These are phyloP conservation scores for Notoglanidium macrostoma DNA, from an alignment of 2,797 vertebrate species.

Conservation along the genomic window DNA sequence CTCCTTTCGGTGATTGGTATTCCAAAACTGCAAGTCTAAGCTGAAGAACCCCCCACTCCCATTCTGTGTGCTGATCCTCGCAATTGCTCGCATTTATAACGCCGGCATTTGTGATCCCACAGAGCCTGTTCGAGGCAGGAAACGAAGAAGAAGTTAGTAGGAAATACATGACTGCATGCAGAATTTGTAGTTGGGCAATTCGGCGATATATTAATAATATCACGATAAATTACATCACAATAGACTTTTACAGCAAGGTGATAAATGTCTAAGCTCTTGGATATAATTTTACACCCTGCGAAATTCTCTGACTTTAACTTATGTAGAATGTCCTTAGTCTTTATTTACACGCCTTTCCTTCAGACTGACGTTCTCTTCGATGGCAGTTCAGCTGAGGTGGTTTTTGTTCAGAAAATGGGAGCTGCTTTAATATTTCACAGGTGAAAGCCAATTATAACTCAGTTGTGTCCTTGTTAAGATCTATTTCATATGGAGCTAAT, in stretches of 20 bases:
- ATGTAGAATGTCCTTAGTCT: too few species aligned
- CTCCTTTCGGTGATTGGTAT: conserved; percentile 59
- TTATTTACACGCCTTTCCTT: background rate
- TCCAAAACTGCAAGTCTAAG: conserved; percentile 55
- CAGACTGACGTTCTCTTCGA: too few species aligned
- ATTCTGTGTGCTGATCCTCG: conserved; percentile 34
- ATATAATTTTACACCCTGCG: background rate
- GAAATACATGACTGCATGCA: background rate
- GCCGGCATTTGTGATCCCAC: conserved; percentile 45
- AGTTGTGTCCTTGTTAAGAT: too few species aligned
- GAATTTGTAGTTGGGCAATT: background rate
- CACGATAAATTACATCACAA: background rate
- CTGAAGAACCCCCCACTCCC: conserved; percentile 49
- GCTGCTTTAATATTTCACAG: too few species aligned
- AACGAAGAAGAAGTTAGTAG: background rate
- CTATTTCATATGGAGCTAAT: too few species aligned
- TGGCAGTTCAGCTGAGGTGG: too few species aligned
- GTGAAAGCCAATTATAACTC: too few species aligned
- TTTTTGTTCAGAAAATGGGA: too few species aligned
- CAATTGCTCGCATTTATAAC: conserved; percentile 42
- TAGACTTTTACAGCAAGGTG: background rate
- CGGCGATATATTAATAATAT: background rate
- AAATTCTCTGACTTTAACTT: background rate
- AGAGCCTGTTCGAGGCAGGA: background rate
- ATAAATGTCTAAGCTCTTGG: background rate